Conservation (phyloP, 2,888 invertebrate genomes). For the Athrips mouffetella region DNA sequence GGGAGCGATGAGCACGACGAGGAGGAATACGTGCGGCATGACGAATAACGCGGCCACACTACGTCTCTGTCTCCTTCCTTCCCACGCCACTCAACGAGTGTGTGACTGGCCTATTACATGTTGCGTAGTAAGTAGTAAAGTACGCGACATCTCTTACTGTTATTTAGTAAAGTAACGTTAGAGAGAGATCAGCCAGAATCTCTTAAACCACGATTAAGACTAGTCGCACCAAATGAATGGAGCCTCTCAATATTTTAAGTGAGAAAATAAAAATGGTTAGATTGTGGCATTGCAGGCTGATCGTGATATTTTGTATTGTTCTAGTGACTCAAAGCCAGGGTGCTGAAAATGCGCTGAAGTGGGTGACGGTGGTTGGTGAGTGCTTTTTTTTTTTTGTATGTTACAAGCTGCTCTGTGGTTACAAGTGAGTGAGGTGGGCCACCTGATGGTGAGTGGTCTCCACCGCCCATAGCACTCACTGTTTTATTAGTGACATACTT, state of each 20-base stretch:
- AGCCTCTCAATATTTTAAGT: background rate
- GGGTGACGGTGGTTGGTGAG: slow-evolving; percentile 8
- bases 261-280: background rate
- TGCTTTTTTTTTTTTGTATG: background rate
- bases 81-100: too few relatives aligned
- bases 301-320: slow-evolving; percentile 18
- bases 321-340: slow-evolving; percentile 34
- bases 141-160: too few relatives aligned
- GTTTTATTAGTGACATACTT: too few relatives aligned
- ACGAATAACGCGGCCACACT: too few relatives aligned
- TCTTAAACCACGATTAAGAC: background rate
- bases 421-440: background rate
- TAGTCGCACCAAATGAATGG: background rate
- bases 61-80: too few relatives aligned
- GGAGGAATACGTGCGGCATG: too few relatives aligned
- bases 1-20: too few relatives aligned
- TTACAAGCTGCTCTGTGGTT: background rate
- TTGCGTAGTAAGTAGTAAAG: too few relatives aligned
- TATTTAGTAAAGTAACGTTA: too few relatives aligned
- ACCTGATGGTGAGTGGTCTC: too few relatives aligned
- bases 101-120: too few relatives aligned
- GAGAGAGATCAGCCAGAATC: background rate
- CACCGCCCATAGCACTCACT: too few relatives aligned
- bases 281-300: background rate
- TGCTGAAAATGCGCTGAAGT: slow-evolving; percentile 19